phyloP scores from a whole-genome alignment of 2,888 invertebrate species.

The Dicroscelio sp. region DNA sequence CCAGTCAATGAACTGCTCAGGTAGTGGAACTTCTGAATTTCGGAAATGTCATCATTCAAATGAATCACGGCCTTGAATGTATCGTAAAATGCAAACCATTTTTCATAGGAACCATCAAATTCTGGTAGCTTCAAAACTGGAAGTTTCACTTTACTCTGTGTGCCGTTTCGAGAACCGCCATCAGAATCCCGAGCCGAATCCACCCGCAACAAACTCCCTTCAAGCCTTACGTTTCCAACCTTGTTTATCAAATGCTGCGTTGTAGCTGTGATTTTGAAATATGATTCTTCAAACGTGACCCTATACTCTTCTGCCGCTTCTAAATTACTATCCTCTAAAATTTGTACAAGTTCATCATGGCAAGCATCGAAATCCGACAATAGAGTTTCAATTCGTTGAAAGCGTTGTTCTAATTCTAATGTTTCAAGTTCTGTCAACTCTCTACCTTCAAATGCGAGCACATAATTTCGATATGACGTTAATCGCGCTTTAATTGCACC shows the following conservation, averaged over 20 bases:
- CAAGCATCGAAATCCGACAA: not conserved
- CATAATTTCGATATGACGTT: not conserved
- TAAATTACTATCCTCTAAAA: not conserved
- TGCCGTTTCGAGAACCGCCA: not conserved
- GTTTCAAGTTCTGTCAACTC: not conserved
- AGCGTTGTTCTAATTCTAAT: slow-evolving; percentile 17
- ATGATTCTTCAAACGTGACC: not conserved
- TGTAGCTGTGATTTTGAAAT: not conserved
- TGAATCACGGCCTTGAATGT: slow-evolving; percentile 81
- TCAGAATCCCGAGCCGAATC: not conserved
- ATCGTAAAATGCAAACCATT: slow-evolving; percentile 81
- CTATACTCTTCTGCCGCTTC: not conserved
- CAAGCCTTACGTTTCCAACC: not conserved
- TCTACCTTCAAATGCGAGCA: not conserved
- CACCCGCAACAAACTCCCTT: too few species aligned
- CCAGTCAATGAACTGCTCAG: slow-evolving; percentile 70
- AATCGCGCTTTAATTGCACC: slow-evolving; percentile 8
- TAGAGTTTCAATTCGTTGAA: not conserved
- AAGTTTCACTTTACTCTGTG: slow-evolving; percentile 23
- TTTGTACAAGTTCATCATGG: not conserved
- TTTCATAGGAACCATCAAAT: slow-evolving; percentile 78
- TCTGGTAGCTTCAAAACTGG: slow-evolving; percentile 72
- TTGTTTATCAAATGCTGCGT: not conserved
- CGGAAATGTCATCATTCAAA: slow-evolving; percentile 68
- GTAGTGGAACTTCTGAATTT: slow-evolving; percentile 82